These are phyloP conservation scores for Lipotes vexillifer DNA, from an alignment of 2,113 vertebrate genomes.

Conservation along the genomic window DNA sequence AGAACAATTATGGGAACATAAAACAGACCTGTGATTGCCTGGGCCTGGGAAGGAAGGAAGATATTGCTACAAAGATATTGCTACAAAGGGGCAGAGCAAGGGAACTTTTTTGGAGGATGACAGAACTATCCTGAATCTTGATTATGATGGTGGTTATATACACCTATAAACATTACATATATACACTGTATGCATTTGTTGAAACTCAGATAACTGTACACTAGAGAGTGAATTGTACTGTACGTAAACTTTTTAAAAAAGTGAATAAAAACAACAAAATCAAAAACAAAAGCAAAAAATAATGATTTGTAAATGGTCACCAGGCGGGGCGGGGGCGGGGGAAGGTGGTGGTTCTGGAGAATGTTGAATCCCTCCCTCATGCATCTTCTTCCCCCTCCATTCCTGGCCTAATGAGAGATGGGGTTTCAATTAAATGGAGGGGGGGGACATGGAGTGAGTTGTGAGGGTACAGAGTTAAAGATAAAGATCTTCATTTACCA, in stretches of 20 bases:
- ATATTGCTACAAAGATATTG: not conserved
- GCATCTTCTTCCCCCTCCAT: not conserved
- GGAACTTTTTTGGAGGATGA: not conserved
- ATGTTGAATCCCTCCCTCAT: not conserved
- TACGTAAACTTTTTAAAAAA: not conserved
- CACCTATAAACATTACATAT: fast-evolving
- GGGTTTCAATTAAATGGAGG: not conserved
- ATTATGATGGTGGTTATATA: fast-evolving
- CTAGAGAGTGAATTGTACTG: not conserved
- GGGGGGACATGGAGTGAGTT: too few relatives aligned
- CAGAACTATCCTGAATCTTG: not conserved
- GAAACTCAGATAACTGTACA: not conserved
- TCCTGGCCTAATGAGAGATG: not conserved
- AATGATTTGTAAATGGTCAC: not conserved
- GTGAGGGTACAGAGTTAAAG: not conserved
- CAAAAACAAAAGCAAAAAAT: not conserved
- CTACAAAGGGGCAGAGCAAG: not conserved
- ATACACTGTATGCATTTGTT: not conserved
- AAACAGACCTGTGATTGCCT: not conserved
- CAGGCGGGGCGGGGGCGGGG: too few relatives aligned
- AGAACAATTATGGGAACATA: not conserved
- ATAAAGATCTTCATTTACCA: not conserved
- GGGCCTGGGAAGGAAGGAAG: not conserved
- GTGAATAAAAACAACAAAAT: not conserved
- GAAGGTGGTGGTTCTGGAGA: not conserved